These are phyloP conservation scores for Euwallacea similis DNA, from an alignment of 1,140 invertebrate species.

Conservation along the genomic window DNA sequence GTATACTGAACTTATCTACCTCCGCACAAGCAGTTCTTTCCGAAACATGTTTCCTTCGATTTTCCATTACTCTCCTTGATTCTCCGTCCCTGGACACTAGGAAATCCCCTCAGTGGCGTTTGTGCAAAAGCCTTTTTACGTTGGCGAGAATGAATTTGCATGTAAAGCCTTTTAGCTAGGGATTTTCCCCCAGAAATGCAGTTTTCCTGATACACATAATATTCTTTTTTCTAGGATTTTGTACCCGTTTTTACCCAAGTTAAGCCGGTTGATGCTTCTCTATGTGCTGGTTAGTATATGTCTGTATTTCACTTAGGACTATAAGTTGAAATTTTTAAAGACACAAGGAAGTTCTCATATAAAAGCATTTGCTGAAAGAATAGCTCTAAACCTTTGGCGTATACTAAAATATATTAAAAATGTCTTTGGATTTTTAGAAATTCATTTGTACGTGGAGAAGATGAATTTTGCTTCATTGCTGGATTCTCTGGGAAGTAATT, in stretches of 20 bases:
- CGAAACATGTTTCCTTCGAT: constrained; percentile 8
- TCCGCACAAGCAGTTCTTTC: not conserved
- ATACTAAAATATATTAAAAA: too few species aligned
- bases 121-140: constrained; percentile 34
- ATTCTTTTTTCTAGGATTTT: constrained; percentile 24
- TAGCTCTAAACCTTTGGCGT: too few species aligned
- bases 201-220: constrained; percentile 23
- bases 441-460: too few species aligned
- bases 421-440: too few species aligned
- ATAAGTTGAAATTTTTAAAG: too few species aligned
- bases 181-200: constrained; percentile 32
- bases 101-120: constrained; percentile 27
- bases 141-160: constrained; percentile 35
- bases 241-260: not conserved
- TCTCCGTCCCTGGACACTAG: constrained; percentile 12
- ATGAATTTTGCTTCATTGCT: too few species aligned
- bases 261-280: too few species aligned
- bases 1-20: not conserved
- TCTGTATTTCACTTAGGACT: too few species aligned
- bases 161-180: constrained; percentile 32
- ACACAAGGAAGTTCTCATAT: too few species aligned
- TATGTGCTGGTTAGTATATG: too few species aligned
- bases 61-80: constrained; percentile 3
- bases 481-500: too few species aligned
- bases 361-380: too few species aligned